Evolutionary conservation across 1,140 invertebrate species (phyloP).

Genomic region (Caenorhabditis elegans): WBcel235 BX284604.4:8065001-8065500

Average conservation of each 20-base stretch:
- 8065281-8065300: not conserved
- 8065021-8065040: not conserved
- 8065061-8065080: conserved; percentile 8
- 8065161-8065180: not conserved
- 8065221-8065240: not conserved
- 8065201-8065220: conserved; percentile 15
- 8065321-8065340: not conserved
- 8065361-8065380: too few relatives aligned
- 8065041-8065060: not conserved
- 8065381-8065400: not conserved
- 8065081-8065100: not conserved
- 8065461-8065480: too few relatives aligned
- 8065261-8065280: too few relatives aligned
- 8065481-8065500: not conserved
- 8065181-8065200: not conserved
- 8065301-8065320: conserved; percentile 5
- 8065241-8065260: not conserved
- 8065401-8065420: not conserved
- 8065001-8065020: not conserved
- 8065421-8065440: not conserved
- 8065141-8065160: not conserved
- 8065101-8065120: not conserved
- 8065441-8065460: conserved; percentile 12
- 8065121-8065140: conserved; percentile 3
- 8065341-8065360: not conserved